Conservation (phyloP, 2,113 vertebrate species). For the Sciurus niger region DNA sequence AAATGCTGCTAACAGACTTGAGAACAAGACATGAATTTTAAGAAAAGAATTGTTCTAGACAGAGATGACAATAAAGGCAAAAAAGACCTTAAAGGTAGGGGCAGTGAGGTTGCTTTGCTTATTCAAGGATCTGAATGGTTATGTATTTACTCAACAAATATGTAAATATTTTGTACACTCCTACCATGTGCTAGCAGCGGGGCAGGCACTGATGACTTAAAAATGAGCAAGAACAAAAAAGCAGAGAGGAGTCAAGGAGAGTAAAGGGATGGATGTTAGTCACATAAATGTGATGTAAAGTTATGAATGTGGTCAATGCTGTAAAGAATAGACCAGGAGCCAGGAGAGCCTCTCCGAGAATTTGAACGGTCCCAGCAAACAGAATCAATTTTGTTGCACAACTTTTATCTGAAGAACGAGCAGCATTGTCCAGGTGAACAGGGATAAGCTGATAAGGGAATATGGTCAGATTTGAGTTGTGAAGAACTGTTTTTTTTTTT, state of each 20-base stretch:
- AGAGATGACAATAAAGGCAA: not conserved
- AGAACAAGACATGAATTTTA: not conserved
- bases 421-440: not conserved
- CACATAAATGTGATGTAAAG: not conserved
- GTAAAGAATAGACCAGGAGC: not conserved
- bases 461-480: not conserved
- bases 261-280: not conserved
- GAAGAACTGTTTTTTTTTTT: not conserved
- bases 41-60: not conserved
- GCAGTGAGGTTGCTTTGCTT: not conserved
- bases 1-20: not conserved
- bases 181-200: not conserved
- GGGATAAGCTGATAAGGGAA: not conserved
- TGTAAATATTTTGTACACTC: conserved; percentile 26
- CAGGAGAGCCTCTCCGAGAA: not conserved
- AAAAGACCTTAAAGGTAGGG: not conserved
- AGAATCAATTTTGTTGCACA: not conserved
- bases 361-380: not conserved
- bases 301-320: not conserved
- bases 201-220: not conserved
- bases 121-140: not conserved
- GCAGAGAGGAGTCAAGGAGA: not conserved
- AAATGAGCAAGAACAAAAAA: not conserved
- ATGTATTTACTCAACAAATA: conserved; percentile 15
- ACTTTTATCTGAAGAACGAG: not conserved